phyloP scores from a whole-genome alignment of 1,140 invertebrate species.

The Adoxophyes honmai region DNA sequence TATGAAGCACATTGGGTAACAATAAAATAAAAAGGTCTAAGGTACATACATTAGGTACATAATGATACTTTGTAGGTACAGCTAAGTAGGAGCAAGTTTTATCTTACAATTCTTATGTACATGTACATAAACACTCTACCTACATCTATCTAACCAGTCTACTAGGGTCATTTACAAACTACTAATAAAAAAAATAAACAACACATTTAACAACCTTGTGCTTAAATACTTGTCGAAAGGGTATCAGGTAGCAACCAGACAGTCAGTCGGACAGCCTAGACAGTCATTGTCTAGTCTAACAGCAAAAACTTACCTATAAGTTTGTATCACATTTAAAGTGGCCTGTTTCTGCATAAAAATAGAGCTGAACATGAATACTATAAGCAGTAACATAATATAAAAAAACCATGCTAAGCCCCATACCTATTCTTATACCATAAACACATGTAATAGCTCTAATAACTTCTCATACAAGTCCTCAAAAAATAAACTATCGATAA shows the following conservation, averaged over 20 bases:
- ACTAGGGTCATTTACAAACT: background rate
- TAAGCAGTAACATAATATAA: slow-evolving; percentile 10
- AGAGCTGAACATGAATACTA: slow-evolving; percentile 1
- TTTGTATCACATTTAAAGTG: slow-evolving; percentile 10
- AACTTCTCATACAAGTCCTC: slow-evolving; percentile 7
- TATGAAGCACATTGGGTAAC: background rate
- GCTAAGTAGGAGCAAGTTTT: slow-evolving; percentile 4
- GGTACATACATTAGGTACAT: too few species aligned
- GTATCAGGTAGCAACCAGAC: background rate
- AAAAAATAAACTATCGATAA: slow-evolving; percentile 13
- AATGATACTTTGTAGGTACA: slow-evolving; percentile 1
- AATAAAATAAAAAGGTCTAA: background rate
- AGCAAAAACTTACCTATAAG: slow-evolving; percentile 1
- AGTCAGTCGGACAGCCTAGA: background rate
- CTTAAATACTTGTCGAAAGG: slow-evolving; percentile 10
- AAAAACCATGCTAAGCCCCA: slow-evolving; percentile 7
- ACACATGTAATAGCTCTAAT: slow-evolving; percentile 2
- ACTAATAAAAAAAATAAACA: slow-evolving; percentile 2
- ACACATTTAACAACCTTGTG: slow-evolving; percentile 14
- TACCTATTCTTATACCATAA: slow-evolving; percentile 3
- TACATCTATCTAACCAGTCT: slow-evolving; percentile 6
- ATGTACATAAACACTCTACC: background rate
- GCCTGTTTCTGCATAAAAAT: background rate
- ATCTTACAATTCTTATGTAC: background rate
- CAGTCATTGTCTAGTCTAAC: background rate